A percentile compares a stretch with the other conserved stretches of the same genome.
phyloP scores from a whole-genome alignment of 1,140 invertebrate genomes.

The Bombyx mori region DNA sequence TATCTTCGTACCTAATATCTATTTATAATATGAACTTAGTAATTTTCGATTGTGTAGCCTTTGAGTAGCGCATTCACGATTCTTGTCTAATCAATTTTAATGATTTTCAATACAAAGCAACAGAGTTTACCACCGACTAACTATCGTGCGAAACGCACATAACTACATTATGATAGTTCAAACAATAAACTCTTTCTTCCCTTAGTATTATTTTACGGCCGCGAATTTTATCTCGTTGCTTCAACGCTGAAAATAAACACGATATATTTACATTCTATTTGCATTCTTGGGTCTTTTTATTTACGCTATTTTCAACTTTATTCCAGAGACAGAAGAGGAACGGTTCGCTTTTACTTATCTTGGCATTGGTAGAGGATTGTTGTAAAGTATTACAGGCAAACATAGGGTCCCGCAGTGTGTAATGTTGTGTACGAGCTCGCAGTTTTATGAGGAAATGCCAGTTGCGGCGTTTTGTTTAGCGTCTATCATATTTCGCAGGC shows the following conservation, averaged over 20 bases:
- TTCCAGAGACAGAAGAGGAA: constrained; percentile 14
- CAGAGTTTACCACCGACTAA: constrained; percentile 13
- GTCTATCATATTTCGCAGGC: constrained; percentile 11
- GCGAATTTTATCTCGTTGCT: constrained; percentile 39
- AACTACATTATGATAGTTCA: constrained; percentile 24
- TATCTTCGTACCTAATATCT: constrained; percentile 5
- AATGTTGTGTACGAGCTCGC: constrained; percentile 35
- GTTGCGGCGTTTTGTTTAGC: constrained; percentile 20
- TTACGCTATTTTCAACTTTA: constrained; percentile 27
- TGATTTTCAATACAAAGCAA: constrained; percentile 13
- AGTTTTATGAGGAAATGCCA: constrained; percentile 32
- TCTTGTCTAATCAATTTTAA: constrained; percentile 16
- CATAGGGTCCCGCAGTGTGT: constrained; percentile 35
- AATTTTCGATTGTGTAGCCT: constrained; percentile 5
- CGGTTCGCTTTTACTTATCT: constrained; percentile 14
- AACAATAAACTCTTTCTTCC: constrained; percentile 31
- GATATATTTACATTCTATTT: constrained; percentile 26
- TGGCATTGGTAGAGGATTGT: constrained; percentile 23
- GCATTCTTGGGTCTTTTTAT: constrained; percentile 13
- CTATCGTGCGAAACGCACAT: constrained; percentile 21
- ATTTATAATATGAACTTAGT: constrained; percentile 9
- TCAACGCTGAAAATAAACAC: constrained; percentile 31
- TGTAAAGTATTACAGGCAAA: constrained; percentile 40
- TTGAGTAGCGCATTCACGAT: neutral
- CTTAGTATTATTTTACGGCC: constrained; percentile 32